phyloP scores from a whole-genome alignment of 2,113 vertebrate genomes.

The Equus quagga region DNA sequence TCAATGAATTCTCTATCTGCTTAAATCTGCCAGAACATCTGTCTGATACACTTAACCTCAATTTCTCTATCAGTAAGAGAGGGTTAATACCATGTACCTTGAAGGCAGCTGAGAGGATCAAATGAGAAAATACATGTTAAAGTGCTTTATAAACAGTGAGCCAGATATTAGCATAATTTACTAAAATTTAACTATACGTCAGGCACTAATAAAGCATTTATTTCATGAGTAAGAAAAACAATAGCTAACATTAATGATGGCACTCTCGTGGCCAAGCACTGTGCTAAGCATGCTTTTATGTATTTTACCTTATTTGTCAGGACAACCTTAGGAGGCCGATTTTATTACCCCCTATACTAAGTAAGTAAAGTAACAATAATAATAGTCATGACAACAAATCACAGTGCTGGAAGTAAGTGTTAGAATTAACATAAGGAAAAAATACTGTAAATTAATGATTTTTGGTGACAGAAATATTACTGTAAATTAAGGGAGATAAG shows the following conservation, averaged over 20 bases:
- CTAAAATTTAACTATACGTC: neutral
- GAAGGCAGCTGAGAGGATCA: conserved; percentile 4
- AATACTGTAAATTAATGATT: neutral
- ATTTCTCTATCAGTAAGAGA: neutral
- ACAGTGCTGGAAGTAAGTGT: neutral
- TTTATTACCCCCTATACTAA: neutral
- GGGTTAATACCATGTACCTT: neutral
- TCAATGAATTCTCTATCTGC: neutral
- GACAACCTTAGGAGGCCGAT: neutral
- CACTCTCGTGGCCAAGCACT: neutral
- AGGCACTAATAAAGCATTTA: neutral
- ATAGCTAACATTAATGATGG: neutral
- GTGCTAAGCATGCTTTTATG: neutral
- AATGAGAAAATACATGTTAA: neutral
- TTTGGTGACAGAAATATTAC: conserved; percentile 4
- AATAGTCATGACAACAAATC: neutral
- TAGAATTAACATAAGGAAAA: neutral
- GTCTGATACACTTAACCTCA: neutral
- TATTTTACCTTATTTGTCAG: neutral
- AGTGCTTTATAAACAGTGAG: neutral
- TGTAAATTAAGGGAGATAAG: conserved; percentile 4
- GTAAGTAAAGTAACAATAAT: neutral
- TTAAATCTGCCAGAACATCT: conserved; percentile 9
- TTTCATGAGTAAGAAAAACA: conserved; percentile 9
- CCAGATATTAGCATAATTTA: neutral